A percentile compares a stretch with the other conserved stretches of the same genome.
Evolutionary conservation across 2,797 vertebrate genomes (phyloP).

Genomic region (Otolemur crassicaudatus): DNA sequence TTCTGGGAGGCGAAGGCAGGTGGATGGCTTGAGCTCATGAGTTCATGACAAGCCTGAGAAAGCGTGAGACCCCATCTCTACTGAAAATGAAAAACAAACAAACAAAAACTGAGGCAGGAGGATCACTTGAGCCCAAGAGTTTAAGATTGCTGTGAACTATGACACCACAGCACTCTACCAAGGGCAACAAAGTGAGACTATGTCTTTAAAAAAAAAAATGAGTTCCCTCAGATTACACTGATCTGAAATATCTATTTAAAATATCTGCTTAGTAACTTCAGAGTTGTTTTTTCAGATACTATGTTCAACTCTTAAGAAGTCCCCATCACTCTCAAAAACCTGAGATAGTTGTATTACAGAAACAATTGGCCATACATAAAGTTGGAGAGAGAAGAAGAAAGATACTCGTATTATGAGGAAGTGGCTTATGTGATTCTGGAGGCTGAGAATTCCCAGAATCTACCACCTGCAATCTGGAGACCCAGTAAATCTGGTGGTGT

Average conservation of each 20-base stretch:
- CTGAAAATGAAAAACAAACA: too few species aligned
- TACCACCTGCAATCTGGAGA: not conserved
- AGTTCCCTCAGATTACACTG: not conserved
- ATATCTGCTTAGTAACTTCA: not conserved
- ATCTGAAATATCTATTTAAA: not conserved
- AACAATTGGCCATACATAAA: not conserved
- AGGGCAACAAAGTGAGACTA: too few species aligned
- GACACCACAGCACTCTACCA: too few species aligned
- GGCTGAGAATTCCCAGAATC: not conserved
- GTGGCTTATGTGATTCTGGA: not conserved
- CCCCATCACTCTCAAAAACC: rapidly evolving
- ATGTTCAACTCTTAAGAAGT: not conserved
- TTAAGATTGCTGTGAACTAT: too few species aligned
- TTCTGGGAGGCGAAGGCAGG: too few species aligned
- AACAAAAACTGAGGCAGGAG: too few species aligned
- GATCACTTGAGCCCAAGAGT: too few species aligned
- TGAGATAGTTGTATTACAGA: not conserved
- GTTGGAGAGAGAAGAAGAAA: not conserved
- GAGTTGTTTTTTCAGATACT: not conserved
- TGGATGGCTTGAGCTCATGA: too few species aligned
- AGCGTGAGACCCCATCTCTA: too few species aligned
- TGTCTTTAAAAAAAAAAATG: not conserved
- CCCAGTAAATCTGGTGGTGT: not conserved
- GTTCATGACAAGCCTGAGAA: too few species aligned
- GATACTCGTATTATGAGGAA: not conserved